phyloP scores from a whole-genome alignment of 1,140 invertebrate genomes.

The Drosophila seguyi region DNA sequence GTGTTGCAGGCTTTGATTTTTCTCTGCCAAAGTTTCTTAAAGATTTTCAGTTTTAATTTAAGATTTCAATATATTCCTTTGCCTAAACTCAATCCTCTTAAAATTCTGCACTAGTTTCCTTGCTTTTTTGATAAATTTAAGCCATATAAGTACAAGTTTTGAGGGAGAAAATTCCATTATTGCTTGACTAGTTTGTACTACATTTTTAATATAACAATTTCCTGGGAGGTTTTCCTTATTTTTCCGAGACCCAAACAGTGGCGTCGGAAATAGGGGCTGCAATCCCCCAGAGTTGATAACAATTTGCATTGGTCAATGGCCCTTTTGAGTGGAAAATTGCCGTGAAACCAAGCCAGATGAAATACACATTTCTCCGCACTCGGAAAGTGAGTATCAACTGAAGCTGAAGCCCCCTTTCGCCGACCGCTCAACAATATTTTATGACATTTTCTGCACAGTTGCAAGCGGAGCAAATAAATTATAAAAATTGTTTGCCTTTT shows the following conservation, averaged over 20 bases:
- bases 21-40: background rate
- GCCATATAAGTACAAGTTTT: background rate
- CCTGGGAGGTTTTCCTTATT: background rate
- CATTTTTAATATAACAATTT: constrained; percentile 66
- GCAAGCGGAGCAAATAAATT: constrained; percentile 58
- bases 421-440: constrained; percentile 11
- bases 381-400: constrained; percentile 15
- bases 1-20: background rate
- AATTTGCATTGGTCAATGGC: constrained; percentile 17
- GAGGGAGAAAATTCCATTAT: constrained; percentile 24
- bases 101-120: background rate
- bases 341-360: background rate
- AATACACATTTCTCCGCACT: background rate
- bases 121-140: background rate
- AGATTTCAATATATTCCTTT: background rate
- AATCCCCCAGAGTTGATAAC: constrained; percentile 8
- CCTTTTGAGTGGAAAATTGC: constrained; percentile 4
- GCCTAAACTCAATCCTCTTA: background rate
- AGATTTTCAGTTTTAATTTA: background rate
- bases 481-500: constrained; percentile 51
- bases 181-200: constrained; percentile 30
- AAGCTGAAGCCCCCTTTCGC: constrained; percentile 1
- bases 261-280: background rate
- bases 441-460: constrained; percentile 43
- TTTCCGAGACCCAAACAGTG: background rate